Percentiles rank a stretch among this genome's conserved stretches.
Conservation (phyloP, 1,140 invertebrate genomes). For the Caenorhabditis tropicalis region DNA sequence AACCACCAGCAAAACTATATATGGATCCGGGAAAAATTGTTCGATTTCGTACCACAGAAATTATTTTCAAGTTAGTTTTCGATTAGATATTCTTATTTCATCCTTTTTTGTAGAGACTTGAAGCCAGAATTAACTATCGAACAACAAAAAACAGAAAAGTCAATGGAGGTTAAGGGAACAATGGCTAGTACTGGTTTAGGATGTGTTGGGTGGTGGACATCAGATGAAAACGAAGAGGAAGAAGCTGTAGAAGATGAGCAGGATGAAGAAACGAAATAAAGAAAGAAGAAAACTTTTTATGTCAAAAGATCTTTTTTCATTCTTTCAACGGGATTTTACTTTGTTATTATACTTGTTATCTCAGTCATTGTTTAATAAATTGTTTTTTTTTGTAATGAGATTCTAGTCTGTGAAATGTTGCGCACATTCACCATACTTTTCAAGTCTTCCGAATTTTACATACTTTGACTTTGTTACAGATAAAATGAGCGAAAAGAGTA, state of each 20-base stretch:
- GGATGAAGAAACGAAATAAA: background rate
- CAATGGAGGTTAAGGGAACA: slow-evolving; percentile 40
- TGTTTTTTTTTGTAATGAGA: no score
- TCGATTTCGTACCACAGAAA: slow-evolving; percentile 41
- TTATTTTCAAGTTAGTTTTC: slow-evolving; percentile 46
- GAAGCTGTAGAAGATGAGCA: slow-evolving; percentile 32
- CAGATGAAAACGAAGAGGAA: slow-evolving; percentile 46
- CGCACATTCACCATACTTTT: no score
- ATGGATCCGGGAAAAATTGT: slow-evolving; percentile 57
- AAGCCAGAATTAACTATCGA: background rate
- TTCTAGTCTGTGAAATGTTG: no score
- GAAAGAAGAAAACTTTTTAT: background rate
- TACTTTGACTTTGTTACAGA: background rate
- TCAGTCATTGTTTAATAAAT: no score
- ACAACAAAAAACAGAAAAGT: slow-evolving; percentile 36
- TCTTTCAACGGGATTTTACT: background rate
- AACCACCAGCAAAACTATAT: slow-evolving; percentile 46
- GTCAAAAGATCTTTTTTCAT: background rate
- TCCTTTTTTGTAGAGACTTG: slow-evolving; percentile 18
- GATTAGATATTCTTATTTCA: background rate
- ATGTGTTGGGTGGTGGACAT: slow-evolving; percentile 46
- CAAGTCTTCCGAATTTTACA: no score
- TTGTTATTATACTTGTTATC: background rate
- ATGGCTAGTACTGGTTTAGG: slow-evolving; percentile 49
- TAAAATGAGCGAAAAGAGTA: background rate